A percentile compares a stretch with the other conserved stretches of the same genome.
Evolutionary conservation across 2,797 vertebrate genomes (phyloP).

Genomic region (Alfaro cultratus): DNA sequence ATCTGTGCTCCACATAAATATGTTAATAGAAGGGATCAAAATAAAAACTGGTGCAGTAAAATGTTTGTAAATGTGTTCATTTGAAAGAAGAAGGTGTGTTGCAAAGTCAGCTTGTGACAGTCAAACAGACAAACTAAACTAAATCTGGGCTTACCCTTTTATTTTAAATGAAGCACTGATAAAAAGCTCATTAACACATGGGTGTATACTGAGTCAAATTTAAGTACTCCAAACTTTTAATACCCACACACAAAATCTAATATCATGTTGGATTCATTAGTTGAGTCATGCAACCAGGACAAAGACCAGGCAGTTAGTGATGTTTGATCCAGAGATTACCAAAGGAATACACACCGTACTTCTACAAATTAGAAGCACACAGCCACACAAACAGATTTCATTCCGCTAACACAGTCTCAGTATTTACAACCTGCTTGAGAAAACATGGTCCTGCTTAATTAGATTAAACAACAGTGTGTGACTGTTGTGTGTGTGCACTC

Average conservation of each 20-base stretch:
- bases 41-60: constrained; percentile 12
- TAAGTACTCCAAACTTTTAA: constrained; percentile 15
- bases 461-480: constrained; percentile 60
- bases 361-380: constrained; percentile 12
- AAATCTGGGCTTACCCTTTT: constrained; percentile 56
- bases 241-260: constrained; percentile 28
- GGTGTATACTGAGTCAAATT: not conserved
- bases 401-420: constrained; percentile 69
- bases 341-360: constrained; percentile 19
- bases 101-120: constrained; percentile 28
- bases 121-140: constrained; percentile 41
- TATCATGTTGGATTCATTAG: constrained; percentile 53
- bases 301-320: constrained; percentile 52
- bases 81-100: constrained; percentile 21
- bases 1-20: constrained; percentile 24
- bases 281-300: constrained; percentile 46
- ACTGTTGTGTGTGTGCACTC: constrained; percentile 16
- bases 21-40: constrained; percentile 42
- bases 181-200: constrained; percentile 28
- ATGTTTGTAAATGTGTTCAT: constrained; percentile 8
- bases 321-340: constrained; percentile 35
- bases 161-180: constrained; percentile 35
- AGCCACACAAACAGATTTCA: constrained; percentile 44
- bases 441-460: constrained; percentile 73
- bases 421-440: constrained; percentile 74